Conservation (phyloP, 2,888 invertebrate genomes). For the Cheiracanthium punctorium region DNA sequence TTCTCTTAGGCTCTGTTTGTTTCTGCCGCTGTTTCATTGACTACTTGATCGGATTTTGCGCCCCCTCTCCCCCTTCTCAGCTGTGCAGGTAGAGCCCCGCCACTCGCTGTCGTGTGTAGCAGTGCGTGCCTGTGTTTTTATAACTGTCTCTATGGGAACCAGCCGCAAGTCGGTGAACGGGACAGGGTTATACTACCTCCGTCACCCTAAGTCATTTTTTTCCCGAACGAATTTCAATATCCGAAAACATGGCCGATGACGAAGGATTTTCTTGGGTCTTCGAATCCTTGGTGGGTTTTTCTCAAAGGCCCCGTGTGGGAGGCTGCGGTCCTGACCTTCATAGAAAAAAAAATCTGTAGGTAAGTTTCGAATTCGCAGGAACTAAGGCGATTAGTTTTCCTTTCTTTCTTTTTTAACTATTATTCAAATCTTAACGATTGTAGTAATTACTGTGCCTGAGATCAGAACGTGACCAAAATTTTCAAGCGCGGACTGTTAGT, state of each 20-base stretch:
- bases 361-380: slow-evolving; percentile 81
- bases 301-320: slow-evolving; percentile 95
- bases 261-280: slow-evolving; percentile 89
- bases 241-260: slow-evolving; percentile 77
- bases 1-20: background rate
- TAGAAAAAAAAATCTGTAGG: slow-evolving; percentile 94
- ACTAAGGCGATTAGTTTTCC: too few species aligned
- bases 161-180: slow-evolving; percentile 47
- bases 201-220: slow-evolving; percentile 9
- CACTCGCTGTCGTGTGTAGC: background rate
- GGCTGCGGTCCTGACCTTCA: slow-evolving; percentile 90
- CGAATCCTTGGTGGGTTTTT: slow-evolving; percentile 92
- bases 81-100: background rate
- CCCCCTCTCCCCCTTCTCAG: too few species aligned
- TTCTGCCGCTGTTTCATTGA: background rate
- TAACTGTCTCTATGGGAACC: slow-evolving; percentile 59
- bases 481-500: too few species aligned
- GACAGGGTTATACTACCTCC: slow-evolving; percentile 38
- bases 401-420: too few species aligned
- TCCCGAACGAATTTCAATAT: background rate
- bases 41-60: background rate
- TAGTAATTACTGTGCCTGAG: too few species aligned
- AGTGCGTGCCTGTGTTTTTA: slow-evolving; percentile 56
- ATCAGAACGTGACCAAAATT: too few species aligned
- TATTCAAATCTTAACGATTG: too few species aligned